These are phyloP conservation scores for Cryptosula pallasiana DNA, from an alignment of 2,888 invertebrate genomes.

Conservation along the genomic window DNA sequence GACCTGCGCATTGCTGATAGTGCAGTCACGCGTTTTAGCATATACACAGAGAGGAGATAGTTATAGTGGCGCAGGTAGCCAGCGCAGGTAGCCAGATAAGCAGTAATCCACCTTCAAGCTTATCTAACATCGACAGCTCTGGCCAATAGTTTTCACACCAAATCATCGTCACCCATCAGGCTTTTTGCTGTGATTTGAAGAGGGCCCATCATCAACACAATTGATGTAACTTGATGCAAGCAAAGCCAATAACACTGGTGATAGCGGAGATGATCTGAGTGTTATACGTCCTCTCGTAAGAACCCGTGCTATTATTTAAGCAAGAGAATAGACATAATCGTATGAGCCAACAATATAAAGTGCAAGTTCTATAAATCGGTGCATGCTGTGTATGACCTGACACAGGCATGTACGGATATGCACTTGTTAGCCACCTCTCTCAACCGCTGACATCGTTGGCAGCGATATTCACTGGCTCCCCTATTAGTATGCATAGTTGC, in stretches of 20 bases:
- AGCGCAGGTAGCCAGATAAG: too few species aligned
- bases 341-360: constrained; percentile 13
- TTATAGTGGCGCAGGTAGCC: too few species aligned
- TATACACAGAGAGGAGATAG: too few species aligned
- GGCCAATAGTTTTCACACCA: too few species aligned
- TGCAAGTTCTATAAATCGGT: neutral
- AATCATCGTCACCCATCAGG: too few species aligned
- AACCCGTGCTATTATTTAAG: neutral
- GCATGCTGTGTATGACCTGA: neutral
- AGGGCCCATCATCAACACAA: neutral
- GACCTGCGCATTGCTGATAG: neutral
- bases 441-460: too few species aligned
- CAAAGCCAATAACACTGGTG: neutral
- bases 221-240: neutral
- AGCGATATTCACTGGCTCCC: too few species aligned
- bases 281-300: neutral
- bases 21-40: neutral
- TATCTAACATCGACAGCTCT: too few species aligned
- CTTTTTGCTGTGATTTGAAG: too few species aligned
- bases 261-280: neutral
- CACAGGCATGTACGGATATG: neutral
- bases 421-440: neutral
- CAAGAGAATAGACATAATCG: neutral
- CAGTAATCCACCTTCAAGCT: too few species aligned
- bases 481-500: too few species aligned